Percentiles rank a stretch among this genome's conserved stretches.
phyloP scores from a whole-genome alignment of 2,888 invertebrate species.

The Hydrotaea cyrtoneurina region DNA sequence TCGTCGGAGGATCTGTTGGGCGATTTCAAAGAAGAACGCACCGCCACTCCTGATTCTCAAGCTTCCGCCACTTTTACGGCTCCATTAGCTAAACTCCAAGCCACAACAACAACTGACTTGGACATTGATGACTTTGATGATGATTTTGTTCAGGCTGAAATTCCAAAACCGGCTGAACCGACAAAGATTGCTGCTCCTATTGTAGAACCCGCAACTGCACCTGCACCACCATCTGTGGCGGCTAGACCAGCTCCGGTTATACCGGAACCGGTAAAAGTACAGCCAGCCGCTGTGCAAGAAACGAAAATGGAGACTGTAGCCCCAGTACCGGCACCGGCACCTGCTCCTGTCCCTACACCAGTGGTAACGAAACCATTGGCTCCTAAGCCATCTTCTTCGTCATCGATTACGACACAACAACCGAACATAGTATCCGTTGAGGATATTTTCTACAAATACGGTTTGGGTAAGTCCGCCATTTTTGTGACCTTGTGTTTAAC shows the following conservation, averaged over 20 bases:
- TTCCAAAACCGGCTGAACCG: conserved; percentile 43
- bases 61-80: conserved; percentile 55
- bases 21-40: conserved; percentile 79
- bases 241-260: conserved; percentile 62
- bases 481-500: too few species aligned
- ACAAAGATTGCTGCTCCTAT: conserved; percentile 38
- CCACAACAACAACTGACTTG: conserved; percentile 73
- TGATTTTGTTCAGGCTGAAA: conserved; percentile 66
- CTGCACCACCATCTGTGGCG: conserved; percentile 50
- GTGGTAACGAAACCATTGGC: conserved; percentile 46
- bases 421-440: conserved; percentile 82
- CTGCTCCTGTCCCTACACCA: conserved; percentile 55
- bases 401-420: conserved; percentile 67
- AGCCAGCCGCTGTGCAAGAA: conserved; percentile 58
- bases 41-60: conserved; percentile 71
- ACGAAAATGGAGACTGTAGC: conserved; percentile 51
- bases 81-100: conserved; percentile 36
- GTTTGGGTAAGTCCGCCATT: conserved; percentile 83
- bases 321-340: conserved; percentile 45
- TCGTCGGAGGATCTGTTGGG: conserved; percentile 80
- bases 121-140: conserved; percentile 73
- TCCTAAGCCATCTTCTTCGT: conserved; percentile 63
- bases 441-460: conserved; percentile 85
- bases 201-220: conserved; percentile 63
- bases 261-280: conserved; percentile 64